A percentile compares a stretch with the other conserved stretches of the same genome.
These are phyloP conservation scores for Zelleria hepariella DNA, from an alignment of 2,888 invertebrate genomes.

Conservation along the genomic window DNA sequence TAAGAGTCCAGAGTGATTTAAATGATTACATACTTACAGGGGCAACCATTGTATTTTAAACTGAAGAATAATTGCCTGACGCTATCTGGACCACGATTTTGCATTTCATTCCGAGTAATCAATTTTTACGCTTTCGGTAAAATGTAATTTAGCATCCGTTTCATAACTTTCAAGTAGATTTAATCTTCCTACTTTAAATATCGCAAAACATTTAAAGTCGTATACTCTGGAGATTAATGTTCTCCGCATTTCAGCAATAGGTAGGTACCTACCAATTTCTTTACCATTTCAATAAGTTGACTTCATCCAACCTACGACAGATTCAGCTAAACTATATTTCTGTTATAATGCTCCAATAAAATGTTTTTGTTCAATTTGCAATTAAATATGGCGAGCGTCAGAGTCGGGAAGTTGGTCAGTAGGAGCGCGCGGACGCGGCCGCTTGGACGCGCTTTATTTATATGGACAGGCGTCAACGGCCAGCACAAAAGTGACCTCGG, in stretches of 20 bases:
- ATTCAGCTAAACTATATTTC: background rate
- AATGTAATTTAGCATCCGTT: conserved; percentile 7
- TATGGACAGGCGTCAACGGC: conserved; percentile 13
- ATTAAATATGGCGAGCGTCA: background rate
- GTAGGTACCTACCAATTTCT: background rate
- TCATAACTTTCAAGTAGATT: background rate
- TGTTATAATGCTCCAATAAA: background rate
- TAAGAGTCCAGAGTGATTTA: conserved; percentile 46
- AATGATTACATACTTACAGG: conserved; percentile 45
- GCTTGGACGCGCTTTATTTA: background rate
- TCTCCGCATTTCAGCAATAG: background rate
- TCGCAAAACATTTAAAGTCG: background rate
- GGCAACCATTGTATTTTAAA: conserved; percentile 45
- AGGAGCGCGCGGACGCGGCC: background rate
- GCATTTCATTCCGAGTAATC: conserved; percentile 39
- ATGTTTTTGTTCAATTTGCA: background rate
- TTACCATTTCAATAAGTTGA: no score
- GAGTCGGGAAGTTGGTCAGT: conserved; percentile 5
- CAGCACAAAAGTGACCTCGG: conserved; percentile 43
- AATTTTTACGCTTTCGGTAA: conserved; percentile 35
- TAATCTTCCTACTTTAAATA: background rate
- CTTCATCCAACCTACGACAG: no score
- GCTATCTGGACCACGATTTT: conserved; percentile 40
- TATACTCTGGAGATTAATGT: background rate
- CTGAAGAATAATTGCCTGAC: conserved; percentile 38